phyloP scores from a whole-genome alignment of 2,113 vertebrate species.

The Balaenoptera acutorostrata region DNA sequence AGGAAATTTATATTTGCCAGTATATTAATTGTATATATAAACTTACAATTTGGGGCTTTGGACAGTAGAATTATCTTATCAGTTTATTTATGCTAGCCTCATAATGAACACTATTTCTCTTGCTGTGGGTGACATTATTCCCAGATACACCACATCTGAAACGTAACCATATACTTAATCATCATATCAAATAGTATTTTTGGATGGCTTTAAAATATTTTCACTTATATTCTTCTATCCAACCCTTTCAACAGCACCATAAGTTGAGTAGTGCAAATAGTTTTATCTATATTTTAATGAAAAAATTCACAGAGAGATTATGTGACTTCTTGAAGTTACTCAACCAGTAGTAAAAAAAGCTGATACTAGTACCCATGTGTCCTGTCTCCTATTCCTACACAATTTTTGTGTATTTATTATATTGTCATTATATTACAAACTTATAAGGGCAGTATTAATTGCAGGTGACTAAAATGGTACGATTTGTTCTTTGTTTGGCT shows the following conservation, averaged over 20 bases:
- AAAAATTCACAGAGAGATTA: not conserved
- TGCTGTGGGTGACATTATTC: not conserved
- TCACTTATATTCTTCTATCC: not conserved
- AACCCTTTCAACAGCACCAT: not conserved
- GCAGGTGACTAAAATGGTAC: not conserved
- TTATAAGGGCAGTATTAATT: not conserved
- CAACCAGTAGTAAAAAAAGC: not conserved
- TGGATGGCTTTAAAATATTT: conserved; percentile 15
- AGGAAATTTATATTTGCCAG: not conserved
- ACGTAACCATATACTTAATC: not conserved
- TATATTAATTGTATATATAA: not conserved
- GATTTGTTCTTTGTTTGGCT: not conserved
- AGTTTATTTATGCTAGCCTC: not conserved
- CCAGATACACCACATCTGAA: not conserved
- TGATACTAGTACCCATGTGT: not conserved
- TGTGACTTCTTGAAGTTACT: not conserved
- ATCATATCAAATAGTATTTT: conserved; percentile 2
- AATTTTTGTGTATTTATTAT: not conserved
- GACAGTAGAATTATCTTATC: not conserved
- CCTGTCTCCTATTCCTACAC: not conserved
- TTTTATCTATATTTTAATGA: conserved; percentile 27
- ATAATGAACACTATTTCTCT: not conserved
- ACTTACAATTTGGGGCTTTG: not conserved
- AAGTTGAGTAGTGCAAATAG: not conserved
- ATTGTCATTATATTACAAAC: not conserved